Conservation (phyloP, 2,113 vertebrate species). For the Procavia capensis region DNA sequence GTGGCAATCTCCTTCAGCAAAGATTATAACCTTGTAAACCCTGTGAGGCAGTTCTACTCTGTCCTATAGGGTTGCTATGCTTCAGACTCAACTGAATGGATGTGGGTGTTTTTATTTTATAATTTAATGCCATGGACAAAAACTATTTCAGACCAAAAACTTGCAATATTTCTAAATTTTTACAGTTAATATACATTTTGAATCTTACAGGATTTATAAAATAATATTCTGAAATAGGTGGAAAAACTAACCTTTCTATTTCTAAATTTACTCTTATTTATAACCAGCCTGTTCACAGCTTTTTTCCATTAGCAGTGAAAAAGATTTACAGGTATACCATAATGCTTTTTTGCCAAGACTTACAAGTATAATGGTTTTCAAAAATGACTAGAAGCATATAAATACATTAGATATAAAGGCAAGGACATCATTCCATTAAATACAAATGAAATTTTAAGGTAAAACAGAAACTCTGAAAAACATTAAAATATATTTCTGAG, state of each 20-base stretch:
- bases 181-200: not conserved
- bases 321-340: not conserved
- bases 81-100: no score
- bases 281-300: not conserved
- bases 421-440: not conserved
- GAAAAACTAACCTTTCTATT: not conserved
- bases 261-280: not conserved
- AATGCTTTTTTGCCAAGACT: not conserved
- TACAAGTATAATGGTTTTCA: not conserved
- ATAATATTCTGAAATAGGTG: not conserved
- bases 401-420: not conserved
- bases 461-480: not conserved
- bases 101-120: not conserved
- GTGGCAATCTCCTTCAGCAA: no score
- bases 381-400: not conserved
- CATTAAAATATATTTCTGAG: constrained; percentile 1
- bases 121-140: constrained; percentile 3
- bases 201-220: constrained; percentile 20
- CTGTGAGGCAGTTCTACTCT: no score
- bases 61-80: no score
- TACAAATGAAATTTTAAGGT: constrained; percentile 33
- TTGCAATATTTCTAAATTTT: not conserved
- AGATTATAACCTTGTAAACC: no score
- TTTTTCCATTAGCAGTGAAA: not conserved
- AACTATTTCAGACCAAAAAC: not conserved